Conservation (phyloP, 2,797 vertebrate species). For the Myotis daubentonii region DNA sequence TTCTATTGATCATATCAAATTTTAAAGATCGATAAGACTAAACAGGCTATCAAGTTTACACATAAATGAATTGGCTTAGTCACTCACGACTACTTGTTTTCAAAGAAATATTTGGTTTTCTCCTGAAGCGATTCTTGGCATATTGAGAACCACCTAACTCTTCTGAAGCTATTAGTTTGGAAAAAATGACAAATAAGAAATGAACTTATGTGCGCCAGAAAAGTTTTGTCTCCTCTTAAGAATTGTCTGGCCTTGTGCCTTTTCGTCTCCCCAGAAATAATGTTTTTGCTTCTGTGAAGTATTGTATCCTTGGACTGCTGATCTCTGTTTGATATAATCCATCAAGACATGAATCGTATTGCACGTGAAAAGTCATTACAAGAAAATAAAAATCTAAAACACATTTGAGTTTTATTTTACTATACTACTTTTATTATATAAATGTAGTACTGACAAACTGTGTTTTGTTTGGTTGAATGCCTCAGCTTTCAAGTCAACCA, state of each 20-base stretch:
- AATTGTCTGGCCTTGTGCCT: not conserved
- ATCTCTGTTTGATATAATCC: not conserved
- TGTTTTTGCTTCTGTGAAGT: constrained; percentile 34
- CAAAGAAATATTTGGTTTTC: constrained; percentile 9
- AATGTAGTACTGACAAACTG: not conserved
- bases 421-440: not conserved
- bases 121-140: constrained; percentile 47
- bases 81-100: not conserved
- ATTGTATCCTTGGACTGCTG: not conserved
- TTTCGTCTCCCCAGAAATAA: not conserved
- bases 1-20: not conserved
- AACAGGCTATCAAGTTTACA: not conserved
- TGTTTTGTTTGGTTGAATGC: not conserved
- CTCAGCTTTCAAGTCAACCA: not conserved
- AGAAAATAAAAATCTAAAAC: constrained; percentile 58
- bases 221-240: constrained; percentile 25
- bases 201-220: not conserved
- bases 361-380: not conserved
- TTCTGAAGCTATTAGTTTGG: constrained; percentile 52
- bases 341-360: not conserved
- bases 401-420: constrained; percentile 25
- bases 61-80: constrained; percentile 39
- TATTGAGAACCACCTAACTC: constrained; percentile 29
- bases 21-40: not conserved
- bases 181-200: constrained; percentile 50